Evolutionary conservation across 92 coral and sea anemone genomes (phyloP), one percentile per base, ranked within the genome.

Genomic region (Porites lobata): DNA sequence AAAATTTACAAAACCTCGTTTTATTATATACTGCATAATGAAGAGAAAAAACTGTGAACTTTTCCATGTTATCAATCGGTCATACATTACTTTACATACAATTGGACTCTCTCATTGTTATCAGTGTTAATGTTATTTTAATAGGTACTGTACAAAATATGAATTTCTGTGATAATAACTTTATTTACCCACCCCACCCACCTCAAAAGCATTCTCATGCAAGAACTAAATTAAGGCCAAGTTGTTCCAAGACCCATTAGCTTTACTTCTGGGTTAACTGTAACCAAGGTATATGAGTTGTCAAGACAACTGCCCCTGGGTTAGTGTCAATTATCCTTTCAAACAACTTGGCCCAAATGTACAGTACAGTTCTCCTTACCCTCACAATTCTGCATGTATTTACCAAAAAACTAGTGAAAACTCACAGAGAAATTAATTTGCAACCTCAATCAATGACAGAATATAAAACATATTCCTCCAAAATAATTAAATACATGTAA

Each of bases 101-200:
- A 13, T 54, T 19, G 43, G 68, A 38, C 47, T 69, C 66, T 81
- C 78, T 72, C 87, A 83, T 70, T 83, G 72, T 72, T 64, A 79
- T 38, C 47, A 38, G 6, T 79, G 84, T 79, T 50, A 72, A 43
- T 10, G 15, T 59, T 74, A 72, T 72, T 38, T 81, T 81, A 50
- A 54, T 70, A 83, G 50, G 73, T 83, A 83, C 87, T 83, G 87
- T 83, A 83, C 87, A 83, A 83, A 83, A 72, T 83, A 83, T 38
- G 62, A 61, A 43, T 72, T 59, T 59, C 73, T 58, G 86, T 52
- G 53, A 58, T 61, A 38, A 83, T 83, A 73, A 24, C 78, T 59
- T 83, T 65, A 32, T 83, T 59, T 73, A 61, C 70, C 61, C 80
- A 19, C 87, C 87, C 65, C 26, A 47, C 80, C 78, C 62, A 50